Conservation (phyloP, 2,113 vertebrate species). For the Microcebus ravelobensis region DNA sequence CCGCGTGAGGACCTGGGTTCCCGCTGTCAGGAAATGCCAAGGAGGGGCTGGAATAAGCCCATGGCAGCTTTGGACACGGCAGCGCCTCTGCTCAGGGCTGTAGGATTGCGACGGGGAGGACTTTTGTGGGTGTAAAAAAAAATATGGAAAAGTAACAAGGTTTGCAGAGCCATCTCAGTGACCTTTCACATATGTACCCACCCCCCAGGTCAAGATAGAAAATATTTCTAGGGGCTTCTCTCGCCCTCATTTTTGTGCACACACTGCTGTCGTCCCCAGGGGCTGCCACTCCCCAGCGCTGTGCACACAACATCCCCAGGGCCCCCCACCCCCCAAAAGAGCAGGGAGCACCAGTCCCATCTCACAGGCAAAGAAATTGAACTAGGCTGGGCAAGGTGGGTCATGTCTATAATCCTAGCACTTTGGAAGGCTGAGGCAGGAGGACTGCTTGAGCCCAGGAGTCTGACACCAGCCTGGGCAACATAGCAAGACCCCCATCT, state of each 20-base stretch:
- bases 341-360: neutral
- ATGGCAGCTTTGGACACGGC: fast-evolving
- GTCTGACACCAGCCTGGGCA: too few relatives aligned
- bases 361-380: conserved; percentile 5
- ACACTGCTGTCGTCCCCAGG: neutral
- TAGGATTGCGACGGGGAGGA: fast-evolving
- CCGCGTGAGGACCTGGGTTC: neutral
- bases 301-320: too few relatives aligned
- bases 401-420: too few relatives aligned
- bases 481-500: too few relatives aligned
- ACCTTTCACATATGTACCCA: too few relatives aligned
- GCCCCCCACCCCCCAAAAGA: fast-evolving
- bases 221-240: neutral
- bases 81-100: neutral
- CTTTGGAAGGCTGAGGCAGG: too few relatives aligned
- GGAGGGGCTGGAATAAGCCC: too few relatives aligned
- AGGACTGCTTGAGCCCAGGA: too few relatives aligned
- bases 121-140: neutral
- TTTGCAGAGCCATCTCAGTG: neutral
- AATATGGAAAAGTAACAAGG: too few relatives aligned
- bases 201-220: neutral
- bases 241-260: neutral
- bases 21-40: conserved; percentile 25
- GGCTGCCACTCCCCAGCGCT: neutral
- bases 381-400: neutral